A percentile compares a stretch with the other conserved stretches of the same genome.
Conservation (phyloP, 2,797 vertebrate genomes). For the Cygnus olor region DNA sequence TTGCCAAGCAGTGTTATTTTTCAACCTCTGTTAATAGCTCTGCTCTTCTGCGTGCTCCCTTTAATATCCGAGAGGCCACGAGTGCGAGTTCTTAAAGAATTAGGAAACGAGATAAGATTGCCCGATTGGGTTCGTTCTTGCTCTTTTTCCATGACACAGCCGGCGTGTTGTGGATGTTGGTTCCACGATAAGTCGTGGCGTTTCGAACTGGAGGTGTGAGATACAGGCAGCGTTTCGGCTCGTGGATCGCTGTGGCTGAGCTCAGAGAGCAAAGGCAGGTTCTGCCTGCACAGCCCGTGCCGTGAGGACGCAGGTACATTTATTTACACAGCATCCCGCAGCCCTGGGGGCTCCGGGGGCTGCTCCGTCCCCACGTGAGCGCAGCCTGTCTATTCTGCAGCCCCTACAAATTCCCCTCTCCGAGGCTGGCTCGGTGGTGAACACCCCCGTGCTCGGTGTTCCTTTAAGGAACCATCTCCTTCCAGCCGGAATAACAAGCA, state of each 20-base stretch:
- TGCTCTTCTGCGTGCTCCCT: neutral
- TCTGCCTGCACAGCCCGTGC: neutral
- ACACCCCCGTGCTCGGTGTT: neutral
- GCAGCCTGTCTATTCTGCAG: neutral
- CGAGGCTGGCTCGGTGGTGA: neutral
- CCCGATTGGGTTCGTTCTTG: neutral
- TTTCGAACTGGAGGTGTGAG: neutral
- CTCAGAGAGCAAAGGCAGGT: neutral
- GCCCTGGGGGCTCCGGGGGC: neutral
- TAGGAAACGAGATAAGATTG: slow-evolving; percentile 39
- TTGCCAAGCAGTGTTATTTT: neutral
- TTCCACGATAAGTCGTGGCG: neutral
- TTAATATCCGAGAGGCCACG: neutral
- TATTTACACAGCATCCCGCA: neutral
- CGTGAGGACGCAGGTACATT: neutral
- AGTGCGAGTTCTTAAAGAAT: slow-evolving; percentile 8
- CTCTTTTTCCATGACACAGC: slow-evolving; percentile 30
- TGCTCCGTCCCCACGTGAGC: neutral
- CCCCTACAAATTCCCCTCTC: neutral
- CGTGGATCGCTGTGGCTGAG: neutral
- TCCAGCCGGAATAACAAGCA: slow-evolving; percentile 15
- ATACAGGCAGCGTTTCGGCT: neutral
- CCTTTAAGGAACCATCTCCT: slow-evolving; percentile 6
- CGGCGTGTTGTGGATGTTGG: slow-evolving; percentile 4
- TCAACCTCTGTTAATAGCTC: neutral